Evolutionary conservation across 2,888 invertebrate genomes (phyloP).

Genomic region (Laspeyria flexula): DNA sequence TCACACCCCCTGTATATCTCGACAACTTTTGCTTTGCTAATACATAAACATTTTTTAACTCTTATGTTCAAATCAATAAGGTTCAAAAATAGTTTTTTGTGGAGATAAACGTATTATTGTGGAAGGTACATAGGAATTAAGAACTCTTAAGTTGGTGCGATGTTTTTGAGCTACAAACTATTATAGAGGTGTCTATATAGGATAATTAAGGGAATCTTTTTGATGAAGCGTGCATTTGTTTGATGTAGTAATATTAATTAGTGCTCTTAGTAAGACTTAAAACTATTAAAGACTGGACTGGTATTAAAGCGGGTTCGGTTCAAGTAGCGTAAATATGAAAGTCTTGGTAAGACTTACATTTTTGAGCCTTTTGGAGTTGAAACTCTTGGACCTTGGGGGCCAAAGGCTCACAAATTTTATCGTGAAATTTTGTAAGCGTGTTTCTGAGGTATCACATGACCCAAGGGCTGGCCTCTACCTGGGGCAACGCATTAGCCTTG

Average conservation of each 20-base stretch:
- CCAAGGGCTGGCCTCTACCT: too few species aligned
- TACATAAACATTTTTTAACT: conserved; percentile 16
- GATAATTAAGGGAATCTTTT: conserved; percentile 25
- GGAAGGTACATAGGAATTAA: conserved; percentile 49
- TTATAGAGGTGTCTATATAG: conserved; percentile 19
- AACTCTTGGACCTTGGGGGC: too few species aligned
- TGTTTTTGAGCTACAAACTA: conserved; percentile 33
- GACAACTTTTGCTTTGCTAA: conserved; percentile 48
- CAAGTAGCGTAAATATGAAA: too few species aligned
- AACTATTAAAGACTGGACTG: neutral
- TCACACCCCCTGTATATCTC: conserved; percentile 78
- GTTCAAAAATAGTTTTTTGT: conserved; percentile 8
- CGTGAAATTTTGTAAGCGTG: too few species aligned
- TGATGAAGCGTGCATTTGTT: neutral
- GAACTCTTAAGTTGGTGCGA: conserved; percentile 51
- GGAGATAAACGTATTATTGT: conserved; percentile 12
- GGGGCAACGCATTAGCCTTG: too few species aligned
- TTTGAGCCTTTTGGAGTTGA: too few species aligned
- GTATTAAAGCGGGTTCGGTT: too few species aligned
- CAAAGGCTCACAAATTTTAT: too few species aligned
- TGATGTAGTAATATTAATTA: neutral
- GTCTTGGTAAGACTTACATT: too few species aligned
- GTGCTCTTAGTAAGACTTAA: neutral
- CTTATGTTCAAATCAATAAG: conserved; percentile 33
- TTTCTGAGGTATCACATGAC: too few species aligned